These are phyloP conservation scores for Pimephales promelas DNA, from an alignment of 2,113 vertebrate species.

Conservation along the genomic window DNA sequence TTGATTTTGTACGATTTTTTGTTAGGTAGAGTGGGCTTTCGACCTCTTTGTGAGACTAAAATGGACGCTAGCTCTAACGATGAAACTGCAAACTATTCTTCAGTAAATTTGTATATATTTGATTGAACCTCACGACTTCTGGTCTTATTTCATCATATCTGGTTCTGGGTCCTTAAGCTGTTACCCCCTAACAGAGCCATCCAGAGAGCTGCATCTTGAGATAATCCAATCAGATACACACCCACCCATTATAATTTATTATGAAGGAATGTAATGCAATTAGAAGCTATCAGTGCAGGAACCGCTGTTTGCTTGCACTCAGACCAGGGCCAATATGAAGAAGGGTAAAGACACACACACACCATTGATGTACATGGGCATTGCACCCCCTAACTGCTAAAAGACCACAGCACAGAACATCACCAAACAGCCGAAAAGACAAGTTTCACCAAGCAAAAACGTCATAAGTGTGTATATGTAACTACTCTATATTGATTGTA, in stretches of 20 bases:
- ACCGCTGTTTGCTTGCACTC: neutral
- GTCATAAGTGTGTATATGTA: neutral
- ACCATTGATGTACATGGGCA: constrained; percentile 60
- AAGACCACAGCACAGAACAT: constrained; percentile 63
- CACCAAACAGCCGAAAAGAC: constrained; percentile 40
- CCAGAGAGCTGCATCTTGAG: constrained; percentile 17
- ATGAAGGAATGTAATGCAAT: neutral
- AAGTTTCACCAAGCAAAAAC: neutral
- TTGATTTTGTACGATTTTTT: no score
- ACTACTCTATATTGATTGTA: neutral
- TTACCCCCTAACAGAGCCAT: neutral
- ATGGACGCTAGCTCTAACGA: no score
- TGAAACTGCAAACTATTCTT: no score
- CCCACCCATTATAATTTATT: neutral
- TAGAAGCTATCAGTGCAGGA: neutral
- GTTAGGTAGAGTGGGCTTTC: no score
- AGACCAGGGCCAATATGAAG: constrained; percentile 20
- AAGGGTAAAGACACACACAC: constrained; percentile 20
- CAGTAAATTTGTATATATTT: no score
- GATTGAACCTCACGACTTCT: no score
- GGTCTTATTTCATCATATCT: no score
- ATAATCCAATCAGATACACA: constrained; percentile 23
- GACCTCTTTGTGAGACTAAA: no score
- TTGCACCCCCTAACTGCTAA: constrained; percentile 68
- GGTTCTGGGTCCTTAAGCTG: no score